phyloP scores from a whole-genome alignment of 2,888 invertebrate species.

The Zootermopsis nevadensis region DNA sequence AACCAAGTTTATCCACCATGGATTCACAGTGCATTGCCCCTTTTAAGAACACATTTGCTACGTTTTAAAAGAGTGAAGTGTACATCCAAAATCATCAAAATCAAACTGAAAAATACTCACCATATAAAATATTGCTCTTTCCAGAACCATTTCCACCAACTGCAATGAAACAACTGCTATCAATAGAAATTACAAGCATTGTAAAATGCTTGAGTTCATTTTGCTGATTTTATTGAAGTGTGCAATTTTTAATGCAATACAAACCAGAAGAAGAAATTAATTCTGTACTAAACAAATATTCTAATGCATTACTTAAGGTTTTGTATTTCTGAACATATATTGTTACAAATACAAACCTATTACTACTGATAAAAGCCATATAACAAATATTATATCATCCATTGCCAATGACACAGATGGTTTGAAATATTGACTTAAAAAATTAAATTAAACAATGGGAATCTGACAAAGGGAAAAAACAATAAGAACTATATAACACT shows the following conservation, averaged over 20 bases:
- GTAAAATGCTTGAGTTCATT: neutral
- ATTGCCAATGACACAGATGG: too few species aligned
- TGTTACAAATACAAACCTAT: too few species aligned
- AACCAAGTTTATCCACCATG: too few species aligned
- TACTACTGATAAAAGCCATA: too few species aligned
- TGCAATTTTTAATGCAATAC: neutral
- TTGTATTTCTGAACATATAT: neutral
- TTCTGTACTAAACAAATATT: neutral
- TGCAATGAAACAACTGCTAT: neutral
- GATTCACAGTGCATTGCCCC: too few species aligned
- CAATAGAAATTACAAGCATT: neutral
- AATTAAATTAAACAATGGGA: too few species aligned
- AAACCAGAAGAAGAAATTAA: neutral
- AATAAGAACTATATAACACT: too few species aligned
- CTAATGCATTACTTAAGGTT: neutral
- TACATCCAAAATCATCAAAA: neutral
- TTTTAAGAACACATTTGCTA: too few species aligned
- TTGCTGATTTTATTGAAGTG: neutral
- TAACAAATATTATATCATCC: too few species aligned
- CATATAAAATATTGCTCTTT: neutral
- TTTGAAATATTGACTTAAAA: too few species aligned
- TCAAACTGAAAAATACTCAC: neutral
- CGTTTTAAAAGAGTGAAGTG: neutral
- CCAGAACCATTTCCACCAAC: conserved; percentile 21
- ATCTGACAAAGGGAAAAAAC: too few species aligned